Evolutionary conservation across 2,888 invertebrate species (phyloP).

Genomic region (Ceraclea dissimilis): DNA sequence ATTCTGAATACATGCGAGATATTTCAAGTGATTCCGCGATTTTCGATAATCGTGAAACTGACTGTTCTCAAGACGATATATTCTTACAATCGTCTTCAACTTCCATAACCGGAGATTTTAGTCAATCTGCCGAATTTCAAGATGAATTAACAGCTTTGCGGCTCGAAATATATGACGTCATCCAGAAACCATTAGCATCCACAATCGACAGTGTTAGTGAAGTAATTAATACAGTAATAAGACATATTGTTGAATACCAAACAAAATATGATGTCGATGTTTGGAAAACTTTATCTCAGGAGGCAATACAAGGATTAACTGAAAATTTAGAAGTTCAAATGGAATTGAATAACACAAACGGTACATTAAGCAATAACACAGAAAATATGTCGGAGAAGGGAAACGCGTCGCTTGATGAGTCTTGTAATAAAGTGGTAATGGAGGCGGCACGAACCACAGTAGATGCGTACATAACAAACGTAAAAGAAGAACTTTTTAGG

Average conservation of each 20-base stretch:
- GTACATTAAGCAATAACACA: not conserved
- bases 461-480: conserved; percentile 25
- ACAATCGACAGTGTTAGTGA: conserved; percentile 48
- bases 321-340: not conserved
- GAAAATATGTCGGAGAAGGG: no score
- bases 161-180: conserved; percentile 45
- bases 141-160: conserved; percentile 44
- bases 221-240: conserved; percentile 46
- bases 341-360: not conserved
- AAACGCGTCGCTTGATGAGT: no score
- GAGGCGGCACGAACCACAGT: not conserved
- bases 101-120: not conserved
- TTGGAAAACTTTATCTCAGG: not conserved
- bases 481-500: conserved; percentile 16
- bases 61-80: not conserved
- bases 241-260: conserved; percentile 42
- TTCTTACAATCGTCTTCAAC: not conserved
- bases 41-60: not conserved
- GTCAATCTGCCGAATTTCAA: conserved; percentile 34
- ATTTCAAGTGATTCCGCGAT: not conserved
- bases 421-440: not conserved
- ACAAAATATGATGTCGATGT: conserved; percentile 25
- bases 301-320: not conserved
- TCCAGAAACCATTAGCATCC: conserved; percentile 45
- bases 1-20: not conserved